phyloP scores from a whole-genome alignment of 2,113 vertebrate species.

The Columba janthina region DNA sequence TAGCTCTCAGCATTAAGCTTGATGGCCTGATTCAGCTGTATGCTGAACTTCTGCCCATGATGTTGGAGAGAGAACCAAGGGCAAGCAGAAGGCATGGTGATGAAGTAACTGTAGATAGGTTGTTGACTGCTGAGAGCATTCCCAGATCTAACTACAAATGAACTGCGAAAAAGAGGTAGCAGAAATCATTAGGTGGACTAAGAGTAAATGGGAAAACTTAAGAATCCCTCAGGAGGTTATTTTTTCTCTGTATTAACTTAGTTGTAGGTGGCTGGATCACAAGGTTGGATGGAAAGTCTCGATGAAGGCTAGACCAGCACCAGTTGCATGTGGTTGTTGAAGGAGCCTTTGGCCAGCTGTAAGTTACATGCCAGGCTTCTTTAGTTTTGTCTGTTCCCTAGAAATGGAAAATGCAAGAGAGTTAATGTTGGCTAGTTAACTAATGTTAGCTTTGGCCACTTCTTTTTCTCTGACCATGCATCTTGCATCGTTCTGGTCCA shows the following conservation, averaged over 20 bases:
- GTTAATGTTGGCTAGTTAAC: not conserved
- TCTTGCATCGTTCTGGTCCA: not conserved
- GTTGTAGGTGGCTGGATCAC: not conserved
- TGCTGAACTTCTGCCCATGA: fast-evolving
- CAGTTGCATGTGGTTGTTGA: not conserved
- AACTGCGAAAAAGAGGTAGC: not conserved
- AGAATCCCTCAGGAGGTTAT: not conserved
- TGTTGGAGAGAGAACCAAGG: not conserved
- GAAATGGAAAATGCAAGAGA: not conserved
- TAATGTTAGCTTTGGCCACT: not conserved
- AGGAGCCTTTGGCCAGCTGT: not conserved
- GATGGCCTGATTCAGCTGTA: not conserved
- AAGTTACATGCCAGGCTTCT: not conserved
- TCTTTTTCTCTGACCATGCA: not conserved
- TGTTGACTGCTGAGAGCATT: not conserved
- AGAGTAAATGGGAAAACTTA: not conserved
- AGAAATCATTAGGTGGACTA: not conserved
- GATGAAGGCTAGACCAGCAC: not conserved
- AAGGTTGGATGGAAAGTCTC: not conserved
- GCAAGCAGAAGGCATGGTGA: not conserved
- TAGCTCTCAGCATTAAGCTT: not conserved
- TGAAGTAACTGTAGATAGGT: not conserved
- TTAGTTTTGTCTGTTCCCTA: not conserved
- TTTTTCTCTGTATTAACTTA: not conserved
- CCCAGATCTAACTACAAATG: not conserved